A percentile compares a stretch with the other conserved stretches of the same genome.
Evolutionary conservation across 64 coral and sea anemone species (phyloP).

Genomic region (Anthopleura sola): DNA sequence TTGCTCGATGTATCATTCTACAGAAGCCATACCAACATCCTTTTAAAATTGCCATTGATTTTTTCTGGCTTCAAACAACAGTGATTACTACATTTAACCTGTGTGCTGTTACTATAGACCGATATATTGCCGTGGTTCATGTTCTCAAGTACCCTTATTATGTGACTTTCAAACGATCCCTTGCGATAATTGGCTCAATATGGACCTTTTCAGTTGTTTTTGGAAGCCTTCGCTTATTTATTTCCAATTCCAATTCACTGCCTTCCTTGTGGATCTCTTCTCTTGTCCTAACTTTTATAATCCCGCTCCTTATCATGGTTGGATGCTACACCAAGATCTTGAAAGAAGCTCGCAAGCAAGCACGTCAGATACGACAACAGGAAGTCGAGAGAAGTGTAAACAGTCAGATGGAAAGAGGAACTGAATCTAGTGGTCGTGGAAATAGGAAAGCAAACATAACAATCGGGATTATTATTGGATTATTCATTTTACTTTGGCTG

Average conservation of each 20-base stretch:
- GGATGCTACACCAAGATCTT: conserved; percentile 63
- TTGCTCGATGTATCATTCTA: conserved; percentile 39
- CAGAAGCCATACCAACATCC: conserved; percentile 31
- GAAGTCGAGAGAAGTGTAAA: too few relatives aligned
- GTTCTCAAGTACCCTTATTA: conserved; percentile 16
- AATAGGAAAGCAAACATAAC: too few relatives aligned
- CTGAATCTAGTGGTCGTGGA: too few relatives aligned
- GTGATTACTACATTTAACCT: conserved; percentile 34
- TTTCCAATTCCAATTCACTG: neutral
- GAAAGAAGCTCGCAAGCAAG: conserved; percentile 33
- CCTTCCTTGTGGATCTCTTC: conserved; percentile 34
- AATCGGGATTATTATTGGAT: too few relatives aligned
- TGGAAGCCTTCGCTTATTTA: neutral
- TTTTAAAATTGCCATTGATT: conserved; percentile 28
- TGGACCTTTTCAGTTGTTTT: conserved; percentile 11
- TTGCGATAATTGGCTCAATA: neutral
- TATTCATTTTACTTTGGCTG: too few relatives aligned
- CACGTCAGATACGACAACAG: too few relatives aligned
- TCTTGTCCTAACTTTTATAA: conserved; percentile 45
- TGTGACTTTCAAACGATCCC: conserved; percentile 6
- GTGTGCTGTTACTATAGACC: conserved; percentile 29
- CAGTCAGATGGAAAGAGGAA: too few relatives aligned
- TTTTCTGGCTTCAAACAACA: conserved; percentile 31
- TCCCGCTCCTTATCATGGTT: conserved; percentile 54
- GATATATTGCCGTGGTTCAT: too few relatives aligned